Conservation (phyloP, 92 coral and sea anemone species). For the Nematostella vectensis region DNA sequence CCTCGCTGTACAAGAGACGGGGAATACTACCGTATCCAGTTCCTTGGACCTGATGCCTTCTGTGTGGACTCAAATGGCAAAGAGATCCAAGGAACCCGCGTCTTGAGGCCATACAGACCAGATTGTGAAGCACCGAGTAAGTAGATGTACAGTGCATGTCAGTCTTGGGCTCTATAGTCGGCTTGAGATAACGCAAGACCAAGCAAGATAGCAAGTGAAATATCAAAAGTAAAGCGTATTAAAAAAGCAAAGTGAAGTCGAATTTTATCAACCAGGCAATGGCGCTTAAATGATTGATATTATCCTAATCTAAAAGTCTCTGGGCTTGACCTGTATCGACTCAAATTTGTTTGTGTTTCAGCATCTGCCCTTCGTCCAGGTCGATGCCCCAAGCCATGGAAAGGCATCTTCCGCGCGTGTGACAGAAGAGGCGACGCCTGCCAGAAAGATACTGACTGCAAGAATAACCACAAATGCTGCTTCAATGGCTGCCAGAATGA, state of each 20-base stretch:
- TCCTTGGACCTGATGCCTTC: conserved; percentile 39
- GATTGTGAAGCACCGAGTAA: conserved; percentile 55
- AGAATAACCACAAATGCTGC: conserved; percentile 39
- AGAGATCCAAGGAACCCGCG: conserved; percentile 67
- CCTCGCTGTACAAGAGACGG: conserved; percentile 82
- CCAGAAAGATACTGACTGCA: conserved; percentile 36
- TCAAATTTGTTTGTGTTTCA: conserved; percentile 4
- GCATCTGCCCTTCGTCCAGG: conserved; percentile 31
- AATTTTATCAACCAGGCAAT: too few relatives aligned
- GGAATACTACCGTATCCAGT: conserved; percentile 60
- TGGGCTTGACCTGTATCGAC: background rate
- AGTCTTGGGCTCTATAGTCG: background rate
- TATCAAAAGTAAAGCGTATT: too few relatives aligned
- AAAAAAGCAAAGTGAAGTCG: too few relatives aligned
- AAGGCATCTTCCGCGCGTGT: conserved; percentile 38
- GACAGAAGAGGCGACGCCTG: conserved; percentile 40
- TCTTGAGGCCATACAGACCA: conserved; percentile 64
- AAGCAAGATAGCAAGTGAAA: background rate
- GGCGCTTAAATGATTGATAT: too few relatives aligned
- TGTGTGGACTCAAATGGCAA: conserved; percentile 73
- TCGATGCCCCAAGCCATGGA: conserved; percentile 64
- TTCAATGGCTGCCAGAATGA: conserved; percentile 61
- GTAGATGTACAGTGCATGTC: background rate
- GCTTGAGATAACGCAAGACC: background rate
- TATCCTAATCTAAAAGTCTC: background rate